phyloP scores from a whole-genome alignment of 2,888 invertebrate genomes.

The Argyresthia albistria region DNA sequence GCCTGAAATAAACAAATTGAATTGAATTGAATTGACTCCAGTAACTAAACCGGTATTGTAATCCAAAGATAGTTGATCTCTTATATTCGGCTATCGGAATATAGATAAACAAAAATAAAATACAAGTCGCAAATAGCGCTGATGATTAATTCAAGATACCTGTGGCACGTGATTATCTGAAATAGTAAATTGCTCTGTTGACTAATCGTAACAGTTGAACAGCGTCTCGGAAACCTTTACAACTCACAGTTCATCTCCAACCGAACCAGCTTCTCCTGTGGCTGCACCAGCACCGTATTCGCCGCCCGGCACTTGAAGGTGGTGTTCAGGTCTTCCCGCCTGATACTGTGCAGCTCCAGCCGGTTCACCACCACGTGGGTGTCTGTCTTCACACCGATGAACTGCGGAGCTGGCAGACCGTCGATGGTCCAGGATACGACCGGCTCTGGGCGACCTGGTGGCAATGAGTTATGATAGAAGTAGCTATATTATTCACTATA shows the following conservation, averaged over 20 bases:
- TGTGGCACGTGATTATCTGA: too few relatives aligned
- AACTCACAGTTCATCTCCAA: conserved; percentile 87
- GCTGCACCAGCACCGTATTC: conserved; percentile 88
- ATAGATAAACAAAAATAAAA: too few relatives aligned
- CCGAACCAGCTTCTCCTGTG: conserved; percentile 84
- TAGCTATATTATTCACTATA: too few relatives aligned
- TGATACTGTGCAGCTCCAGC: conserved; percentile 80
- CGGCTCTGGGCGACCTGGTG: conserved; percentile 83
- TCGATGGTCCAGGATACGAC: conserved; percentile 86
- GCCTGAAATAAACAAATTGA: too few relatives aligned
- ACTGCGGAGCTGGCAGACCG: conserved; percentile 78
- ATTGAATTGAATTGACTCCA: too few relatives aligned
- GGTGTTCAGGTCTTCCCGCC: conserved; percentile 85
- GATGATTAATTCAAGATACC: too few relatives aligned
- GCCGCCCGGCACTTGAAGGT: conserved; percentile 90
- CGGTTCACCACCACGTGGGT: conserved; percentile 85
- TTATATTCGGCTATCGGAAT: too few relatives aligned
- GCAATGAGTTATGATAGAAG: not conserved
- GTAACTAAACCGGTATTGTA: too few relatives aligned
- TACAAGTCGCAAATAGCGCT: too few relatives aligned
- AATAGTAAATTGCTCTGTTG: too few relatives aligned
- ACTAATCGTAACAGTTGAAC: too few relatives aligned
- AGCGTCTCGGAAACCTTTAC: not conserved
- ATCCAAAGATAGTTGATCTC: too few relatives aligned
- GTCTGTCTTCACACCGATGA: conserved; percentile 78